Conservation (phyloP, 1,140 invertebrate species). For the Acyrthosiphon pisum region DNA sequence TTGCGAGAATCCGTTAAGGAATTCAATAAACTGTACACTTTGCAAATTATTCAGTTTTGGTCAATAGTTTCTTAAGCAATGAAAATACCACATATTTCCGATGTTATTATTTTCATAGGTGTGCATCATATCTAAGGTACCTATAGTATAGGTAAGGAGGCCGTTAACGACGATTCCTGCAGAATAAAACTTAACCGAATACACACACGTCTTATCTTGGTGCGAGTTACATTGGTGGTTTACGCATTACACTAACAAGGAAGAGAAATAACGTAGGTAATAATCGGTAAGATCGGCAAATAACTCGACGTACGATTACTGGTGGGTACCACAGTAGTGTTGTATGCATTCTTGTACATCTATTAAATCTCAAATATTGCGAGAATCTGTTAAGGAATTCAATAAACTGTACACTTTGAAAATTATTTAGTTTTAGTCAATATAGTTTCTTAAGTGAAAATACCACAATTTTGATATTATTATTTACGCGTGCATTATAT, state of each 20-base stretch:
- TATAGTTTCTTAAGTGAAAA: neutral
- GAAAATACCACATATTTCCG: no score
- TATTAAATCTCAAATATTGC: neutral
- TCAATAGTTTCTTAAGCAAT: neutral
- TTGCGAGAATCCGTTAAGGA: neutral
- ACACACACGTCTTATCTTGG: neutral
- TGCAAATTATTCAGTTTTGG: no score
- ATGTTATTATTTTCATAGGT: no score
- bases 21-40: neutral
- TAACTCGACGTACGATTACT: neutral
- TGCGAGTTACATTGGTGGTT: neutral
- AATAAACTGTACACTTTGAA: neutral
- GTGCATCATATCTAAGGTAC: no score
- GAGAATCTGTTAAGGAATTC: neutral
- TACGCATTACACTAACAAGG: neutral
- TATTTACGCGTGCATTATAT: neutral
- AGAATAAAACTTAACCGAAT: neutral
- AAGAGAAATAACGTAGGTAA: neutral
- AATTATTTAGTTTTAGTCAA: no score
- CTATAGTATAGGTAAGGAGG: neutral
- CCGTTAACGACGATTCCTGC: neutral
- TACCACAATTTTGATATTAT: neutral
- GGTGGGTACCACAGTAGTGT: no score
- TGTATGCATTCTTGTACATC: neutral
- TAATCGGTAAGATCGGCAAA: neutral